A percentile compares a stretch with the other conserved stretches of the same genome.
phyloP scores from a whole-genome alignment of 2,888 invertebrate genomes.

The Balanococcus diminutus region DNA sequence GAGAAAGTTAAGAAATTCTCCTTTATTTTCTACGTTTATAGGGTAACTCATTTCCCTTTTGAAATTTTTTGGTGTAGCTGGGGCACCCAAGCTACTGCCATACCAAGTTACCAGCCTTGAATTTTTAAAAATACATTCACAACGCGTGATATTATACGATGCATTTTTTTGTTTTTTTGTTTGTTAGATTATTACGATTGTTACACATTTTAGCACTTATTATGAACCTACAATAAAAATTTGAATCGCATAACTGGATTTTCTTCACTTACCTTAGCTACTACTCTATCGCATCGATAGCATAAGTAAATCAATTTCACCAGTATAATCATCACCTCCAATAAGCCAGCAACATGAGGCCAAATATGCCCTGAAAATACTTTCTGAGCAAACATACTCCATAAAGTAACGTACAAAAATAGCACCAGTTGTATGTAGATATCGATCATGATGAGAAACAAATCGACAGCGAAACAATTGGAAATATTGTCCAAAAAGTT shows the following conservation, averaged over 20 bases:
- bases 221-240: neutral
- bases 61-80: neutral
- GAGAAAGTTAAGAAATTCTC: too few species aligned
- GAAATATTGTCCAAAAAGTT: conserved; percentile 55
- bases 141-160: neutral
- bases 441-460: conserved; percentile 56
- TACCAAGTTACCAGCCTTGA: too few species aligned
- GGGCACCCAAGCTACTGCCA: too few species aligned
- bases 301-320: conserved; percentile 56
- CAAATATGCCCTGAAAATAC: conserved; percentile 46
- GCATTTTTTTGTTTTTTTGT: neutral
- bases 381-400: conserved; percentile 53
- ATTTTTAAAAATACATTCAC: too few species aligned
- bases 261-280: conserved; percentile 28
- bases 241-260: neutral
- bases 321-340: conserved; percentile 53
- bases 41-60: too few species aligned
- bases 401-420: conserved; percentile 55
- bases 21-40: too few species aligned
- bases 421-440: conserved; percentile 56
- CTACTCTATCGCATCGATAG: conserved; percentile 55
- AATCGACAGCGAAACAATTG: conserved; percentile 55
- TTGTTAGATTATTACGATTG: neutral
- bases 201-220: neutral
- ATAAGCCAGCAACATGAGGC: conserved; percentile 50